These are phyloP conservation scores for Crematogaster levior DNA, from an alignment of 2,888 invertebrate genomes.

Conservation along the genomic window DNA sequence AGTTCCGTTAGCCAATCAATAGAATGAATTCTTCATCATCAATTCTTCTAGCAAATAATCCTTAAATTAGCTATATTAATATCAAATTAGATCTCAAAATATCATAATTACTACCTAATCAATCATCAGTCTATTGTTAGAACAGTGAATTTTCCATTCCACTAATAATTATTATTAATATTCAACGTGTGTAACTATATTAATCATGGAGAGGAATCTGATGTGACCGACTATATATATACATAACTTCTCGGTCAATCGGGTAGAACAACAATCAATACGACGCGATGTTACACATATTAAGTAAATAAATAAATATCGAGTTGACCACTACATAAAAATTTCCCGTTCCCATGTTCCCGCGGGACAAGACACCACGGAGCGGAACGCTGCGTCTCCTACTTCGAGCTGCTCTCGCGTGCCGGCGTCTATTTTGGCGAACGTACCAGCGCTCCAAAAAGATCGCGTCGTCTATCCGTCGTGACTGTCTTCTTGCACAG, in stretches of 20 bases:
- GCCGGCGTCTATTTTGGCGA: conserved; percentile 78
- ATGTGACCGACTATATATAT: neutral
- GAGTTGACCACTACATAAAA: conserved; percentile 54
- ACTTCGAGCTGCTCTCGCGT: conserved; percentile 74
- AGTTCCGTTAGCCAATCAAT: neutral
- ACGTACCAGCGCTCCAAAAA: conserved; percentile 77
- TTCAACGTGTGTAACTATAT: conserved; percentile 14
- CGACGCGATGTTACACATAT: conserved; percentile 60
- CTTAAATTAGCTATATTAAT: neutral
- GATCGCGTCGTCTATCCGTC: conserved; percentile 68
- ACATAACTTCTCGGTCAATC: neutral
- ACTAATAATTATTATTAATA: conserved; percentile 34
- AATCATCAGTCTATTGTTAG: conserved; percentile 1
- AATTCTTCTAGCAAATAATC: conserved; percentile 20
- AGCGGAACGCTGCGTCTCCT: conserved; percentile 19
- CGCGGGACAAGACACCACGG: conserved; percentile 12
- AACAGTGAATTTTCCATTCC: conserved; percentile 15
- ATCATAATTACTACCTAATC: conserved; percentile 16
- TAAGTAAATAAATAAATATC: conserved; percentile 74
- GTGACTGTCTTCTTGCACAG: conserved; percentile 64
- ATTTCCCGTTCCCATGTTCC: conserved; percentile 11
- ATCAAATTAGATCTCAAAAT: conserved; percentile 15
- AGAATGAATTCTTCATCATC: conserved; percentile 26
- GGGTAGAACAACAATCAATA: conserved; percentile 61
- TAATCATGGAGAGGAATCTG: conserved; percentile 12